These are phyloP conservation scores for Mythimna pallens DNA, from an alignment of 2,888 invertebrate genomes.

Conservation along the genomic window DNA sequence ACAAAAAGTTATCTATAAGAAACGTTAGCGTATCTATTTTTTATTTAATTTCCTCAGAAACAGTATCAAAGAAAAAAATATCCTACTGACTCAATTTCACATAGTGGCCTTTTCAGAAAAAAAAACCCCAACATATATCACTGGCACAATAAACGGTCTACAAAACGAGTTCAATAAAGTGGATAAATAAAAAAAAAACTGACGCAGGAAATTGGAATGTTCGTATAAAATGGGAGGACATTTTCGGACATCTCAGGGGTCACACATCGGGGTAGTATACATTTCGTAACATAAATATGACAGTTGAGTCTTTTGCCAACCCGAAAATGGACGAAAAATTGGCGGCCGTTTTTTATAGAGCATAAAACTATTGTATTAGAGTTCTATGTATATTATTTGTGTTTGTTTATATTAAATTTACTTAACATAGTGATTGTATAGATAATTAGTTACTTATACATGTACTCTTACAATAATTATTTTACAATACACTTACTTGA, in stretches of 20 bases:
- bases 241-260: slow-evolving; percentile 52
- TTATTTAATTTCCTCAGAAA: slow-evolving; percentile 17
- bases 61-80: slow-evolving; percentile 22
- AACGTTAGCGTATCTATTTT: neutral
- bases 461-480: too few species aligned
- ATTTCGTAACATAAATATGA: slow-evolving; percentile 48
- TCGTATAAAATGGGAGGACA: slow-evolving; percentile 49
- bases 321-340: slow-evolving; percentile 23
- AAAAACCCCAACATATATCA: slow-evolving; percentile 13
- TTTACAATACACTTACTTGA: too few species aligned
- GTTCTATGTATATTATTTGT: neutral
- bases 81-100: slow-evolving; percentile 23
- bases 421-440: too few species aligned
- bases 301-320: slow-evolving; percentile 32
- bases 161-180: slow-evolving; percentile 46
- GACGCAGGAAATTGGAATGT: slow-evolving; percentile 63
- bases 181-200: slow-evolving; percentile 55
- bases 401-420: too few species aligned
- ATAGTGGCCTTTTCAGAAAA: slow-evolving; percentile 16
- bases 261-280: slow-evolving; percentile 30
- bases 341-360: neutral
- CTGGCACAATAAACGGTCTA: slow-evolving; percentile 37
- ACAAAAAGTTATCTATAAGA: neutral
- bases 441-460: neutral
- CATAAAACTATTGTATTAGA: slow-evolving; percentile 1